Conservation (phyloP, 2,888 invertebrate species). For the Ochropleura leucogaster region DNA sequence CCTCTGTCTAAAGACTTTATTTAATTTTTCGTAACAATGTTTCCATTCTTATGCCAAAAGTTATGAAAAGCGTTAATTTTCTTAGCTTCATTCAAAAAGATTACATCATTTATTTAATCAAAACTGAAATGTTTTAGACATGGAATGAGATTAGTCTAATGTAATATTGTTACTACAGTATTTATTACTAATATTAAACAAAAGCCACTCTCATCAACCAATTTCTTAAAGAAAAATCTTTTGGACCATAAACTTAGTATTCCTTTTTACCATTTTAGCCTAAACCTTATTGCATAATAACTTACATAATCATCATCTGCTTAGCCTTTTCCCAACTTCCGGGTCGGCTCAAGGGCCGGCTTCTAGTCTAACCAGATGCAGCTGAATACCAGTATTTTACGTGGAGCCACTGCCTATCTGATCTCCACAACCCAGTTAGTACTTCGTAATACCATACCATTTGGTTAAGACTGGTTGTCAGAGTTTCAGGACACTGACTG, state of each 20-base stretch:
- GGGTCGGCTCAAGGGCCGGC: too few relatives aligned
- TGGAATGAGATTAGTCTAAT: slow-evolving; percentile 16
- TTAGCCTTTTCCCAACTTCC: too few relatives aligned
- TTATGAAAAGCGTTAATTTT: slow-evolving; percentile 55
- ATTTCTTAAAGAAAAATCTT: neutral
- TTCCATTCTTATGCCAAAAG: slow-evolving; percentile 48
- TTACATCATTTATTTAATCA: slow-evolving; percentile 46
- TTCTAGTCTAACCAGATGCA: too few relatives aligned
- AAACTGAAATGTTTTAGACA: slow-evolving; percentile 24
- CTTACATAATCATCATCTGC: too few relatives aligned
- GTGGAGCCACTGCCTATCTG: too few relatives aligned
- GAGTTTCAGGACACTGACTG: too few relatives aligned
- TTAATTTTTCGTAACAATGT: slow-evolving; percentile 51
- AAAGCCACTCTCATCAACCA: neutral
- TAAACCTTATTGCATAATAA: neutral
- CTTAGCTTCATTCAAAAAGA: slow-evolving; percentile 39
- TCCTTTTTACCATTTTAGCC: too few relatives aligned
- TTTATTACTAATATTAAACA: neutral
- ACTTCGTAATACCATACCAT: too few relatives aligned
- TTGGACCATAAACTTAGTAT: neutral
- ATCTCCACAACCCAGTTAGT: too few relatives aligned
- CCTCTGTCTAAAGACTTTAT: slow-evolving; percentile 41
- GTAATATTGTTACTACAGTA: neutral
- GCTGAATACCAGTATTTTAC: too few relatives aligned
- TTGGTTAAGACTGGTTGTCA: too few relatives aligned